Conservation (phyloP, 2,113 vertebrate genomes). For the Rhagologus leucostigma region DNA sequence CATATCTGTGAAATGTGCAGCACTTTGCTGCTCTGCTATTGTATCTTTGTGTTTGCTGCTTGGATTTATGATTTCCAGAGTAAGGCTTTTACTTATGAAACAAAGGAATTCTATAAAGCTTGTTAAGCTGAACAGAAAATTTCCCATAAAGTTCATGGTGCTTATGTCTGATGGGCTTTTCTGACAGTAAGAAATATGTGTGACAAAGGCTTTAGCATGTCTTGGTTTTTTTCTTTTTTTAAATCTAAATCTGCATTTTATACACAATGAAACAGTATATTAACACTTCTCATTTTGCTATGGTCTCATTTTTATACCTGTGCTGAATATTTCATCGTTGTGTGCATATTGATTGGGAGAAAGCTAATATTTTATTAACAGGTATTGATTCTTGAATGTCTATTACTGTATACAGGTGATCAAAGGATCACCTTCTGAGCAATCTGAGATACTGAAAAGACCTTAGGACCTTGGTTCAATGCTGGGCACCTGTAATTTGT, state of each 20-base stretch:
- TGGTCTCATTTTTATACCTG: background rate
- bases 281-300: background rate
- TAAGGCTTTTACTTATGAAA: background rate
- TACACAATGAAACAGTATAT: background rate
- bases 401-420: background rate
- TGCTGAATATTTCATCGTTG: slow-evolving; percentile 22
- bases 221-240: background rate
- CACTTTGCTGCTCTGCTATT: background rate
- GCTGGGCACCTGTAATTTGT: background rate
- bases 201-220: background rate
- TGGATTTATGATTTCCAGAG: background rate
- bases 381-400: background rate
- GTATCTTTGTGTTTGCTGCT: background rate
- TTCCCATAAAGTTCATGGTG: background rate
- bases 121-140: background rate
- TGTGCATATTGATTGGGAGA: background rate
- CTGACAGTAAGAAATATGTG: background rate
- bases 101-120: background rate
- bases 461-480: background rate
- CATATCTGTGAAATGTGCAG: background rate
- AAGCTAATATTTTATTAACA: slow-evolving; percentile 54
- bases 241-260: background rate
- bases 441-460: background rate
- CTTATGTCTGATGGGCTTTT: background rate
- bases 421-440: slow-evolving; percentile 16